Base-by-base conservation (phyloP, 1,140 invertebrate species). In the Trypoxylus dichotomus region DNA sequence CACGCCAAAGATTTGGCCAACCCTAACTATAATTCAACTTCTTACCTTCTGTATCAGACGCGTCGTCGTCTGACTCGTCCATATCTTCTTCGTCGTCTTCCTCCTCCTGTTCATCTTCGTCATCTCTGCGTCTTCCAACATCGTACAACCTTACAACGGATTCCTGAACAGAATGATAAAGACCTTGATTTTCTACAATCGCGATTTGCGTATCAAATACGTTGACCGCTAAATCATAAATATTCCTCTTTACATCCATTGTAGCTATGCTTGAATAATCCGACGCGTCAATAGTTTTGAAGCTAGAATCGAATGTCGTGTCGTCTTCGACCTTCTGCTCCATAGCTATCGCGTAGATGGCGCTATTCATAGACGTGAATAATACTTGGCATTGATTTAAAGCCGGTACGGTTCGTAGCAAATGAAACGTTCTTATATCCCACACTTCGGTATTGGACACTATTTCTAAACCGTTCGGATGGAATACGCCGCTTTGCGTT, bases 391-490 rank as follows among this genome's bases (percentile, higher is more conserved):
- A 96, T 82, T 98, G 95, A 85, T 98, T 95, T 29, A 99, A 87
- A 0, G 94, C 92, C 15, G 96, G 95, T 10, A 99, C 96, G 0
- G 97, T 99, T 83, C 97, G 92, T 3, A 99, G 86, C 25, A 99
- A 87, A 86, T 98, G 95, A 87, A 97, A 99, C 13, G 96, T 98
- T 78, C 97, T 89, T 7, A 99, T 85, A 86, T 99, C 98, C 98
- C 98, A 99, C 43, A 98, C 93, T 89, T 96, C 94, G 1, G 93
- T 95, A 82, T 95, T 95, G n/a, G 94, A 93, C 78, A 95, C 91
- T 63, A 92, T 90, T 89, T 99, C 97, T 47, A 96, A 89, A 0
- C 97, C 97, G 86, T 97, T 98, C 0, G 98, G 97, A 91, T 99
- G 97, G 85, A 99, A 99, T 1, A 97, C 93, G 0, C 98, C 98